Evolutionary conservation across 37 sponge, comb jelly and placozoan genomes (phyloP), one percentile per base, ranked within the genome.

Genomic region (Cladorhizidae sp.): DNA sequence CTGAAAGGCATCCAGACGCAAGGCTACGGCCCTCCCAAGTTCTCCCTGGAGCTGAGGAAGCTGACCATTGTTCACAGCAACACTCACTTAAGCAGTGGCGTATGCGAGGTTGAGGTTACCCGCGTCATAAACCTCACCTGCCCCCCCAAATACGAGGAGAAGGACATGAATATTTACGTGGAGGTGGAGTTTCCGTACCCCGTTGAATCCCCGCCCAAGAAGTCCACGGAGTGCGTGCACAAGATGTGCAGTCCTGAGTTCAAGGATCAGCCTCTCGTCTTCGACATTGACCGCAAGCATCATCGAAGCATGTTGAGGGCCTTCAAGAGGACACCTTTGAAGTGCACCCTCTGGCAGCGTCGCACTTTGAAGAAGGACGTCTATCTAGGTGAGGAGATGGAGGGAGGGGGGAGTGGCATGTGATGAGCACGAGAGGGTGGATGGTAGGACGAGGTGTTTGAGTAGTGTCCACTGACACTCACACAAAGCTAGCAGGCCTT

Each of bases 181-280:
- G 86, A 84, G 73, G 33, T 94, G 26, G 95, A 94, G 88, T 97
- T 97, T 63, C 97, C 97, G 3, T 93, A 72, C 58, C 97, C 97
- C 22, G 50, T 49, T 40, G 90, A 93, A 15, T 76, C 77, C 33
- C 55, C 81, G 8, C 85, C 87, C n/a, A 80, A 92, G 59, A 77
- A 79, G 72, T 63, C 51, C 21, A 88, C 87, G 0, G 37, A 75
- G 40, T 26, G 41, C 1, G 86, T 92, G 9, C 82, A 71, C 40
- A 80, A 73, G 1, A 86, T 77, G 0, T 70, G 73, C 22, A 94
- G 75, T 73, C 97, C 97, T 8, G 80, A 86, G 76, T 91, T 88
- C 73, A 80, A 87, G 33, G 43, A 73, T 3, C 39, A 59, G 32
- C 22, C 21, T 0, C 40, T 57, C 42, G 2, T 67, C 65, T 92